Evolutionary conservation across 2,797 vertebrate genomes (phyloP).

Genomic region (Odontamblyopus lacepedii): DNA sequence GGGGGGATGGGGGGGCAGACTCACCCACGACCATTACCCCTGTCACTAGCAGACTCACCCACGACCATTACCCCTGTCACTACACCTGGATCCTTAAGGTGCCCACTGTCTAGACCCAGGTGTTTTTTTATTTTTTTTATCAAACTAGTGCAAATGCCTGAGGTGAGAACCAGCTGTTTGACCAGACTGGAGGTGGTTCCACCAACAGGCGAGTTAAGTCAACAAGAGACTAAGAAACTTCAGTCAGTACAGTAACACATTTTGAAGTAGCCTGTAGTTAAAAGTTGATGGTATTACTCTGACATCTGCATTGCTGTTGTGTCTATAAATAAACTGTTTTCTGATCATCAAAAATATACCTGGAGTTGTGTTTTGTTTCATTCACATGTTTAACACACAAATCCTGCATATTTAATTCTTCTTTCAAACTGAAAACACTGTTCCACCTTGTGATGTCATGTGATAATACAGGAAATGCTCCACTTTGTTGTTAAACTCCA

Average conservation of each 20-base stretch:
- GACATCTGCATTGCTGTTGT: no score
- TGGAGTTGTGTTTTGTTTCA: no score
- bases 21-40: conserved; percentile 29
- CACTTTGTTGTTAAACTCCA: no score
- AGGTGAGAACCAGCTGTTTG: conserved; percentile 20
- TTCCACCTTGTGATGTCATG: no score
- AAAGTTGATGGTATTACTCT: no score
- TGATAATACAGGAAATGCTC: no score
- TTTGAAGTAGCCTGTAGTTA: neutral
- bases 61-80: conserved; percentile 10
- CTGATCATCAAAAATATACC: no score
- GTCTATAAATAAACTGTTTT: no score
- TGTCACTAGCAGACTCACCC: conserved; percentile 46
- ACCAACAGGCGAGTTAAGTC: neutral
- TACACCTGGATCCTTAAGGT: conserved; percentile 42
- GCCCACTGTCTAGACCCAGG: conserved; percentile 29
- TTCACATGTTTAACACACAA: no score
- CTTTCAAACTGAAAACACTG: no score
- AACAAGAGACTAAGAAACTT: neutral
- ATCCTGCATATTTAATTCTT: no score
- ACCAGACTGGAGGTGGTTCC: neutral
- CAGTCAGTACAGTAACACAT: neutral
- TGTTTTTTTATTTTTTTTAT: neutral
- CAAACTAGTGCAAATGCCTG: conserved; percentile 36
- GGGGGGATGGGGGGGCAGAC: conserved; percentile 30